phyloP scores from a whole-genome alignment of 2,888 invertebrate genomes.

The Trissolcus brochymenae region DNA sequence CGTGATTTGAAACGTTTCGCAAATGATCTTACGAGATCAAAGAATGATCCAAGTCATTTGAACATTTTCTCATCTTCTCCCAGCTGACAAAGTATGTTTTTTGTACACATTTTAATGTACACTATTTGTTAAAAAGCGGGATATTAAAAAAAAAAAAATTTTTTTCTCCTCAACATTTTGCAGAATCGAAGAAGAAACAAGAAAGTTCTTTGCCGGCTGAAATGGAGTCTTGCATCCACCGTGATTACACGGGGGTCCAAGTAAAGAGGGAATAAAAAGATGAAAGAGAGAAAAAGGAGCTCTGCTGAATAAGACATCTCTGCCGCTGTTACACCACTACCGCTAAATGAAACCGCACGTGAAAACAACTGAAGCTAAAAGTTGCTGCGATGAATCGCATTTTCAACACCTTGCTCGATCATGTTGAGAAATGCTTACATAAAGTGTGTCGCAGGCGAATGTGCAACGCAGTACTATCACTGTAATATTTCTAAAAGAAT shows the following conservation, averaged over 20 bases:
- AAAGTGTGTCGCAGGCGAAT: constrained; percentile 6
- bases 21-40: too few species aligned
- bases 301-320: constrained; percentile 54
- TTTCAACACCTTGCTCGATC: constrained; percentile 66
- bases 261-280: constrained; percentile 56
- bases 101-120: constrained; percentile 21
- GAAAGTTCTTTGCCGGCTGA: constrained; percentile 53
- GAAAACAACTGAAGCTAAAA: constrained; percentile 65
- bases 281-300: constrained; percentile 53
- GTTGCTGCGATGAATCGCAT: constrained; percentile 67
- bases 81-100: not conserved
- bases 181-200: constrained; percentile 57
- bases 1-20: too few species aligned
- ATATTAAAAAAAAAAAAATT: constrained; percentile 19
- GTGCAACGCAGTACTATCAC: not conserved
- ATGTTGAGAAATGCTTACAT: constrained; percentile 42
- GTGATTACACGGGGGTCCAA: constrained; percentile 57
- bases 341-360: constrained; percentile 74
- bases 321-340: constrained; percentile 61
- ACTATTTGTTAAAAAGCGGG: constrained; percentile 23
- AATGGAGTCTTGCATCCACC: constrained; percentile 58
- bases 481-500: not conserved
- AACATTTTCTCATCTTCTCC: not conserved
- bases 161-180: constrained; percentile 40
- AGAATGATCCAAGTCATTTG: not conserved